A percentile compares a stretch with the other conserved stretches of the same genome.
Conservation (phyloP, 2,797 vertebrate species). For the Graptemys geographica region DNA sequence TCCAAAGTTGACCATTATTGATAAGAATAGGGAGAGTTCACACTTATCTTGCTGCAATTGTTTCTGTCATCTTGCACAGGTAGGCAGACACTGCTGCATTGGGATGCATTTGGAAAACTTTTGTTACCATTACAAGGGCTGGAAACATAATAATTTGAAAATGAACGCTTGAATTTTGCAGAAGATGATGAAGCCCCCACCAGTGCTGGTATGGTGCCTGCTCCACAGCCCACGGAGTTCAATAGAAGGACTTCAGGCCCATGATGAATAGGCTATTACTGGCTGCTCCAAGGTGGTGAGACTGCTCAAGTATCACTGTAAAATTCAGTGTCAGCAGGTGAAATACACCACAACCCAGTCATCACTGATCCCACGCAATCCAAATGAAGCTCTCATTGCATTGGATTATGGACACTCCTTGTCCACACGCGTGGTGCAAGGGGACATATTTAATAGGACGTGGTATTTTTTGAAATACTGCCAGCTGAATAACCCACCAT, state of each 20-base stretch:
- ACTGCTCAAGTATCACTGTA: background rate
- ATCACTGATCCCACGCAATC: background rate
- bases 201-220: background rate
- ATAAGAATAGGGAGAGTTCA: background rate
- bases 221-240: background rate
- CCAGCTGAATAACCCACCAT: background rate
- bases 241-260: background rate
- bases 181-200: background rate
- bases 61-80: background rate
- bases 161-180: background rate
- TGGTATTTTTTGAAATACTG: background rate
- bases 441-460: background rate
- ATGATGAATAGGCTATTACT: background rate
- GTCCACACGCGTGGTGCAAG: background rate
- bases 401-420: background rate
- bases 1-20: constrained; percentile 10
- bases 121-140: background rate
- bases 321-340: background rate
- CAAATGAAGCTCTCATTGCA: background rate
- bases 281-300: background rate
- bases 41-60: rapidly evolving
- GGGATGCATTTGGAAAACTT: background rate
- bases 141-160: background rate
- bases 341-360: background rate
- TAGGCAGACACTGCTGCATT: background rate